A percentile compares a stretch with the other conserved stretches of the same genome.
Evolutionary conservation across 2,797 vertebrate genomes (phyloP).

Genomic region (Lepilemur septentrionalis): DNA sequence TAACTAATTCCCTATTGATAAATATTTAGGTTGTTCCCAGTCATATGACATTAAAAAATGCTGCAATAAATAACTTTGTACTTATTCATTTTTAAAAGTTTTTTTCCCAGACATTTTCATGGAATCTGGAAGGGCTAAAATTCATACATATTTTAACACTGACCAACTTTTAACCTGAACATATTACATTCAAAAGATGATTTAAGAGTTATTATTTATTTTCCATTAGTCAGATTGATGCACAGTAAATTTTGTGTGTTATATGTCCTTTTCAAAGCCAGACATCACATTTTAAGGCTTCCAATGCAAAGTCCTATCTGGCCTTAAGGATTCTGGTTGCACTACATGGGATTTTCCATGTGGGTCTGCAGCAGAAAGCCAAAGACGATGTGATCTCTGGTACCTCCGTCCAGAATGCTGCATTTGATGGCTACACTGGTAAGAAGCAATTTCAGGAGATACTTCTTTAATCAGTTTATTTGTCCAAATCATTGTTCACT

Average conservation of each 20-base stretch:
- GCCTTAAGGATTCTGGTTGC: background rate
- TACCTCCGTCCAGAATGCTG: background rate
- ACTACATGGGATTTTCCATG: background rate
- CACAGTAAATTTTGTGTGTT: background rate
- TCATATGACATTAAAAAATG: background rate
- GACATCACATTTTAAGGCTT: background rate
- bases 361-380: background rate
- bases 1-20: background rate
- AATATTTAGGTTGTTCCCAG: conserved; percentile 34
- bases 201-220: conserved; percentile 28
- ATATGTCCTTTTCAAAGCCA: background rate
- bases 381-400: background rate
- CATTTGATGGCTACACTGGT: background rate
- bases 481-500: background rate
- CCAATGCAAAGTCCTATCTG: background rate
- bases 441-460: conserved; percentile 11
- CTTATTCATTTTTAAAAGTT: background rate
- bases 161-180: background rate
- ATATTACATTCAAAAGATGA: conserved; percentile 1
- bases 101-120: background rate
- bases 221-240: background rate
- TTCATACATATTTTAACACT: background rate
- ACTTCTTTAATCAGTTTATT: conserved; percentile 22
- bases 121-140: background rate
- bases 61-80: background rate